These are phyloP conservation scores for Hycleus cichorii DNA, from an alignment of 1,140 invertebrate species.

Conservation along the genomic window DNA sequence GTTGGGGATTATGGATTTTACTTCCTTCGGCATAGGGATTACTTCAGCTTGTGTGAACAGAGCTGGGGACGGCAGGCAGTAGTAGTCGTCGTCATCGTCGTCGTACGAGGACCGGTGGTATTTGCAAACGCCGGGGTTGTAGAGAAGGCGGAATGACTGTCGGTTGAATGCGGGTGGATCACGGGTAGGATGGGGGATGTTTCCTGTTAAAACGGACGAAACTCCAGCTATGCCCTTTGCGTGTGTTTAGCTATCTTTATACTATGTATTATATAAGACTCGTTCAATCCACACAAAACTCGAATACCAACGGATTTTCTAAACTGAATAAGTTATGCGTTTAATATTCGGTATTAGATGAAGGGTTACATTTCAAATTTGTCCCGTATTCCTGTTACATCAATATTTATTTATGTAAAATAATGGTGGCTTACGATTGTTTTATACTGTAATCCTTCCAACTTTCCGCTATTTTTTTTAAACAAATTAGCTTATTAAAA, in stretches of 20 bases:
- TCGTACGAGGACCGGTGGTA: conserved; percentile 23
- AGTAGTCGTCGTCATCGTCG: too few species aligned
- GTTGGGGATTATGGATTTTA: conserved; percentile 30
- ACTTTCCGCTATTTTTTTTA: too few species aligned
- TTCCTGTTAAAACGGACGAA: conserved; percentile 20
- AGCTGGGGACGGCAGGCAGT: conserved; percentile 19
- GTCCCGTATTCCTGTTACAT: conserved; percentile 1
- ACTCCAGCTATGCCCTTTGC: conserved; percentile 12
- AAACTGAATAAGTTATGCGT: too few species aligned
- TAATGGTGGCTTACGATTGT: background rate
- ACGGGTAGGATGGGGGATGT: conserved; percentile 7
- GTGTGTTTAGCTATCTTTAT: conserved; percentile 17
- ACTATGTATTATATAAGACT: conserved; percentile 6
- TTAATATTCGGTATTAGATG: too few species aligned
- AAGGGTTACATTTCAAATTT: too few species aligned
- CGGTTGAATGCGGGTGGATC: background rate
- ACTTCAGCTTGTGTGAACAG: conserved; percentile 26
- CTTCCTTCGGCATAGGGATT: conserved; percentile 29
- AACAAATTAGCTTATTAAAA: too few species aligned
- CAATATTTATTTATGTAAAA: conserved; percentile 16
- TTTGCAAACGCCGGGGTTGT: conserved; percentile 17
- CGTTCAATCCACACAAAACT: conserved; percentile 17
- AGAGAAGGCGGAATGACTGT: background rate
- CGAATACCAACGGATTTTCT: conserved; percentile 2
- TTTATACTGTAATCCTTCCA: too few species aligned